These are phyloP conservation scores for Eutolmus rufibarbis DNA, from an alignment of 2,888 invertebrate genomes.

Conservation along the genomic window DNA sequence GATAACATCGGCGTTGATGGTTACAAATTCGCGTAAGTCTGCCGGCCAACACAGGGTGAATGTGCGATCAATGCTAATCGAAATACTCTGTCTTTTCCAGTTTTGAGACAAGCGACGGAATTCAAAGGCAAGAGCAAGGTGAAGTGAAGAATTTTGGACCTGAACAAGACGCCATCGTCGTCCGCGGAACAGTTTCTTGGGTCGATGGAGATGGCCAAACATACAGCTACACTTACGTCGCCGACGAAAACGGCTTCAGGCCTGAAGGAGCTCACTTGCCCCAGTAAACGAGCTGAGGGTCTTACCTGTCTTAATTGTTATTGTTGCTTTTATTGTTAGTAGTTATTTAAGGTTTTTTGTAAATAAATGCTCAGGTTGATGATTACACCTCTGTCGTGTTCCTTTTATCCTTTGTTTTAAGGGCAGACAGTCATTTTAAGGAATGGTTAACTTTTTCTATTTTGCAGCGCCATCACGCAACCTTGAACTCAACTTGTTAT, in stretches of 20 bases:
- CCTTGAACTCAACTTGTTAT: not conserved
- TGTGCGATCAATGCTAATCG: not conserved
- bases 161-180: slow-evolving; percentile 69
- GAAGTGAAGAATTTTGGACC: slow-evolving; percentile 69
- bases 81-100: slow-evolving; percentile 48
- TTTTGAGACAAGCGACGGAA: slow-evolving; percentile 73
- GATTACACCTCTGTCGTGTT: not conserved
- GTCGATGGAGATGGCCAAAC: slow-evolving; percentile 69
- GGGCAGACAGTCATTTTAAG: not conserved
- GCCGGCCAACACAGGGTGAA: not conserved
- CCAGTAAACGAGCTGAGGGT: slow-evolving; percentile 45
- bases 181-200: slow-evolving; percentile 70
- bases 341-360: not conserved
- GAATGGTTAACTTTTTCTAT: not conserved
- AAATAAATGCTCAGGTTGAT: not conserved
- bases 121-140: slow-evolving; percentile 69
- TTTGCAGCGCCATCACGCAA: not conserved
- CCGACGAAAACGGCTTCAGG: slow-evolving; percentile 63
- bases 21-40: slow-evolving; percentile 54
- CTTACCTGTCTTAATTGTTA: not conserved
- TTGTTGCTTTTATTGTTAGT: slow-evolving; percentile 5
- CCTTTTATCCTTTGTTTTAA: not conserved
- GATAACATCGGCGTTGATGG: slow-evolving; percentile 66
- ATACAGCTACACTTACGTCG: slow-evolving; percentile 64
- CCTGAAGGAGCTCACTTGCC: slow-evolving; percentile 63